Evolutionary conservation across 2,888 invertebrate genomes (phyloP), one percentile per base, ranked within the genome.

Genomic region (Bombylius major): DNA sequence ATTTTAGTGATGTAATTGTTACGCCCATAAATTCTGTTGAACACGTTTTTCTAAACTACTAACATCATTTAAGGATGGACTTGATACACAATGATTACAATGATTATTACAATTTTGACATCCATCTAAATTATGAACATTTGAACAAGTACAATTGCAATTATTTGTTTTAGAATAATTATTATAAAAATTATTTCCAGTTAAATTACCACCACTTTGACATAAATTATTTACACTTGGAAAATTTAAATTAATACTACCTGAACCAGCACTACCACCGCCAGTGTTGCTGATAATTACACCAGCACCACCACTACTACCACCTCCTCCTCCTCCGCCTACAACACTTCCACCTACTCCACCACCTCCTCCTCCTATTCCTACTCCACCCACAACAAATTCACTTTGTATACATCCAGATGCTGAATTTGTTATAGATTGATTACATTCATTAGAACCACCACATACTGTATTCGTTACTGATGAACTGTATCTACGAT

Each of bases 291-390:
- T 39, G 39, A 9, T 39, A 11, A 39, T 3, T 9, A 9, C 11
- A 11, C 23, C 23, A 42, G 1, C 12, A 42, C 12, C 5, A 6
- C 14, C 14, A 31, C 31, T 50, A 44, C 50, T 51, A 31, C 51
- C 51, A 36, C 50, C n/a, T 36, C 67, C 54, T 69, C 70, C 56
- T 71, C 70, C 48, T 69, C 71, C n/a, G 71, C 71, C 58, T 71
- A 71, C 61, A 67, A 69, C 39, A 62, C 69, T 39, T 66, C 64
- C 1, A 56, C 58, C 58, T 44, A 59, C 60, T 6, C 59, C 14
- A 60, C 52, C 3, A 53, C 62, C 0, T 58, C 56, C 8, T 50
- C 53, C 32, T 55, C 61, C 32, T 55, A 59, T 14, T 56, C 58
- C 23, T 56, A 59, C 46, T 6, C 56, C 55, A 44, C 55, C 56